Conservation (phyloP, 2,113 vertebrate genomes). For the Ancistrus triradiatus region DNA sequence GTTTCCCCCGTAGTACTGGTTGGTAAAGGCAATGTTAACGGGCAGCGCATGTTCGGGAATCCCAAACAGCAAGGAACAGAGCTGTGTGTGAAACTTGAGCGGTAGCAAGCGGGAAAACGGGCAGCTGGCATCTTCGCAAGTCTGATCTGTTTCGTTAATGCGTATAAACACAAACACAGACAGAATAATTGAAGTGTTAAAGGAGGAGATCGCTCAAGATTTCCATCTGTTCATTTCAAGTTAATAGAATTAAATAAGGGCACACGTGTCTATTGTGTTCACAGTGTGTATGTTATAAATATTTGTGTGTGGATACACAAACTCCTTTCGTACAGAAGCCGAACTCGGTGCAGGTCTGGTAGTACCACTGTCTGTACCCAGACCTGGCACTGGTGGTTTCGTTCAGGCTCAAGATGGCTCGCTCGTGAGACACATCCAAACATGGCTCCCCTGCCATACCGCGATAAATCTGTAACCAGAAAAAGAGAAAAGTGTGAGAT, state of each 20-base stretch:
- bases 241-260: too few relatives aligned
- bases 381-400: conserved; percentile 43
- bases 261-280: neutral
- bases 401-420: conserved; percentile 58
- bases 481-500: neutral
- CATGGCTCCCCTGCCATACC: conserved; percentile 54
- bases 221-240: too few relatives aligned
- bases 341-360: conserved; percentile 83
- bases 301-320: too few relatives aligned
- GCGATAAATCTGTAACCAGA: conserved; percentile 56
- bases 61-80: conserved; percentile 72
- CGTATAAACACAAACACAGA: neutral
- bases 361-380: conserved; percentile 73
- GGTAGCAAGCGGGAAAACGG: conserved; percentile 70
- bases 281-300: too few relatives aligned
- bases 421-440: conserved; percentile 63
- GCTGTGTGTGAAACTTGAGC: conserved; percentile 57
- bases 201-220: neutral
- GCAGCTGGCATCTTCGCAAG: conserved; percentile 70
- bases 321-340: conserved; percentile 83
- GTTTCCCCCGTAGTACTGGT: conserved; percentile 73
- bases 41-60: conserved; percentile 61
- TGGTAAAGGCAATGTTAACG: conserved; percentile 69
- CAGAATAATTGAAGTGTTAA: neutral
- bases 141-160: conserved; percentile 72